Evolutionary conservation across 2,888 invertebrate species (phyloP).

Genomic region (Chloromyia formosa): DNA sequence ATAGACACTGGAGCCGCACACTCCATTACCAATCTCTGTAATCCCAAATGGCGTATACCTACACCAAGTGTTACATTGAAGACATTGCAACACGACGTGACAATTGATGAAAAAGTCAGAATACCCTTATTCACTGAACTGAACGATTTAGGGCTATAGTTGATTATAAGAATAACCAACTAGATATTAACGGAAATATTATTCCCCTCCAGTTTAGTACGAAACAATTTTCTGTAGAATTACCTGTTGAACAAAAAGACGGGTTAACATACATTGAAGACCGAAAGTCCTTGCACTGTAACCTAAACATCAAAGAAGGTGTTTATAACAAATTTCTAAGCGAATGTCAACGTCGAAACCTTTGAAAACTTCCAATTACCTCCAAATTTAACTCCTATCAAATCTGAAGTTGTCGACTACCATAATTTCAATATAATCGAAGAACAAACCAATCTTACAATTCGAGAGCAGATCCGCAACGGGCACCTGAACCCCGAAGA

Average conservation of each 20-base stretch:
- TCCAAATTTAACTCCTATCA: too few relatives aligned
- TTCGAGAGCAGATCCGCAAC: too few relatives aligned
- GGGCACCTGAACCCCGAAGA: too few relatives aligned
- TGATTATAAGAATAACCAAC: slow-evolving; percentile 12
- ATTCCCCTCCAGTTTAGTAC: not conserved
- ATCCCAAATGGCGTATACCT: not conserved
- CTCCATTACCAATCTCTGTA: not conserved
- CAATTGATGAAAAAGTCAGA: not conserved
- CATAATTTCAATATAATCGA: too few relatives aligned
- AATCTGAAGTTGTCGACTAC: too few relatives aligned
- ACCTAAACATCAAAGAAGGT: too few relatives aligned
- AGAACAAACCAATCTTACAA: too few relatives aligned
- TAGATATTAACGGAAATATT: not conserved
- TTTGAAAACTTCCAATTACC: too few relatives aligned
- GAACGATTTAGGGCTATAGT: not conserved
- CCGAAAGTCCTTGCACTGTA: too few relatives aligned
- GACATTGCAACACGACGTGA: not conserved
- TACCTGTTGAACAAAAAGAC: not conserved
- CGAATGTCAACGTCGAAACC: too few relatives aligned
- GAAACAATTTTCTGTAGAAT: not conserved
- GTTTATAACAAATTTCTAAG: too few relatives aligned
- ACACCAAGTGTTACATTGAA: not conserved
- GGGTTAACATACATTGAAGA: not conserved
- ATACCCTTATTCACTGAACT: not conserved
- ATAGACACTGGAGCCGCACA: not conserved